Conservation (phyloP, 2,113 vertebrate genomes). For the Alethe diademata region DNA sequence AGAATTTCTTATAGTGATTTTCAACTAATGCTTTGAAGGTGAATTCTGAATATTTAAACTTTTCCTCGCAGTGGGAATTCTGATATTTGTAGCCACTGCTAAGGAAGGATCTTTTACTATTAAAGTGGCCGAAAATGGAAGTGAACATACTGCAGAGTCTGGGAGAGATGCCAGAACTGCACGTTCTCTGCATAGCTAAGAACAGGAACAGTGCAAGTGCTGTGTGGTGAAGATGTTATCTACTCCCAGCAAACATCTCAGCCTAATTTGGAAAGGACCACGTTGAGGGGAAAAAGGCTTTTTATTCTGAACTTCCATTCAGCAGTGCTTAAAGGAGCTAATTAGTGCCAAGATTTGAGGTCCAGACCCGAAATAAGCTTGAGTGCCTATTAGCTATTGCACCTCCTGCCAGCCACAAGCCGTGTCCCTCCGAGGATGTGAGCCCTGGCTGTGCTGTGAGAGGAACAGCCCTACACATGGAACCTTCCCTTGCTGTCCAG, state of each 20-base stretch:
- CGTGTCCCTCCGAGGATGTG: neutral
- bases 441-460: neutral
- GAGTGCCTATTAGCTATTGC: neutral
- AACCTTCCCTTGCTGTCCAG: neutral
- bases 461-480: neutral
- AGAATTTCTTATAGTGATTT: conserved; percentile 50
- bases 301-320: neutral
- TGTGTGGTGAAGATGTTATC: neutral
- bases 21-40: conserved; percentile 60
- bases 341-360: neutral
- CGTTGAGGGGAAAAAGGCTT: neutral
- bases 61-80: conserved; percentile 56
- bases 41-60: conserved; percentile 62
- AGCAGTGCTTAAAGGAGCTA: neutral
- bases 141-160: neutral
- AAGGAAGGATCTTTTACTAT: conserved; percentile 48
- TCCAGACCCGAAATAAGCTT: neutral
- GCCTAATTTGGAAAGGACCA: neutral
- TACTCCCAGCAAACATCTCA: neutral
- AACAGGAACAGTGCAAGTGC: neutral
- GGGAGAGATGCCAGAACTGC: conserved; percentile 1
- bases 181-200: neutral
- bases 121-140: conserved; percentile 48
- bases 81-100: conserved; percentile 55
- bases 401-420: neutral